phyloP scores from a whole-genome alignment of 1,140 invertebrate species.

The Berghia stephanieae region DNA sequence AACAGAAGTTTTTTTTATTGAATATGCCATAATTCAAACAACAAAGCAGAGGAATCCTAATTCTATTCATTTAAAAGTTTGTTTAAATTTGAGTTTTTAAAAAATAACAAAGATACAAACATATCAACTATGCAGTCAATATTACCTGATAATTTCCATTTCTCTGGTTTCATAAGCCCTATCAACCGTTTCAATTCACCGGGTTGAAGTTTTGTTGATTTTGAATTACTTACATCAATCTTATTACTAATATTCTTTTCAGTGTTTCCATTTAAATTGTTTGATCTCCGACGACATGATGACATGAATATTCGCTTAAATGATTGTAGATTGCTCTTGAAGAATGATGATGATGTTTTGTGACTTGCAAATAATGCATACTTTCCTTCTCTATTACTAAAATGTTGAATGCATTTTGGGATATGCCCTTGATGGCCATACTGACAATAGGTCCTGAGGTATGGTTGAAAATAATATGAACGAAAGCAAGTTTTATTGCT shows the following conservation, averaged over 20 bases:
- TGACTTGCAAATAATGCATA: no score
- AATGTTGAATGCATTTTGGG: no score
- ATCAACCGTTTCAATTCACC: slow-evolving; percentile 51
- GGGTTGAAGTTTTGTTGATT: slow-evolving; percentile 11
- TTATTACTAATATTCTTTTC: neutral
- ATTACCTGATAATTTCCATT: slow-evolving; percentile 56
- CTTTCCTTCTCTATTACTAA: no score
- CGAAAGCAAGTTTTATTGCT: no score
- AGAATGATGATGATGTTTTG: neutral
- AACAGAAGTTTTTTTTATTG: no score
- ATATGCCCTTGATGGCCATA: no score
- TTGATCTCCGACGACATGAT: neutral
- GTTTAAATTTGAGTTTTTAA: neutral
- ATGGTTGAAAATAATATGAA: no score
- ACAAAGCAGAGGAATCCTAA: neutral
- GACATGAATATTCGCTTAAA: neutral
- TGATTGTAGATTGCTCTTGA: neutral
- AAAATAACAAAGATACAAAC: neutral
- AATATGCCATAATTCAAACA: neutral
- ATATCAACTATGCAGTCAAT: neutral
- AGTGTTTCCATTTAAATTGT: neutral
- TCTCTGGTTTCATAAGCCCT: slow-evolving; percentile 56
- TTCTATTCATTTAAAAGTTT: neutral
- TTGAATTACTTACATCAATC: no score
- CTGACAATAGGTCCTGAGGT: no score